phyloP scores from a whole-genome alignment of 1,140 invertebrate species.

The Pseudomyrmex concolor region DNA sequence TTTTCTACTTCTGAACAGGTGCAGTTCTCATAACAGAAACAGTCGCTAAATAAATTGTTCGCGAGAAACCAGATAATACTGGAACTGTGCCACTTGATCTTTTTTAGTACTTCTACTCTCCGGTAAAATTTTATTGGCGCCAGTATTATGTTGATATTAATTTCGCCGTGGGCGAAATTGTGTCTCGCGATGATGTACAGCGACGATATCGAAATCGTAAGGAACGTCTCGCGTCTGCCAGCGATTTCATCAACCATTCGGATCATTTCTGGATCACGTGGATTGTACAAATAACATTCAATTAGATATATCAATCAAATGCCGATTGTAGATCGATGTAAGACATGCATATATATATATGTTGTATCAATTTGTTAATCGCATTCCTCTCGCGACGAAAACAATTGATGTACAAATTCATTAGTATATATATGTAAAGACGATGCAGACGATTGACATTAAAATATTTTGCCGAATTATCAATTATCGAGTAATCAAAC shows the following conservation, averaged over 20 bases:
- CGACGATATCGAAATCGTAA: conserved; percentile 9
- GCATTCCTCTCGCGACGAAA: neutral
- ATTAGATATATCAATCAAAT: conserved; percentile 13
- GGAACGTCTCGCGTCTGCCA: conserved; percentile 45
- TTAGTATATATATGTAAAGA: neutral
- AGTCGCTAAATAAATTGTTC: neutral
- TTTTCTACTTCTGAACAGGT: neutral
- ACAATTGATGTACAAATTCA: neutral
- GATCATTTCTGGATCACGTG: conserved; percentile 42
- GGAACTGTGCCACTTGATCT: neutral
- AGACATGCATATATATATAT: neutral
- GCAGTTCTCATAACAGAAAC: conserved; percentile 1
- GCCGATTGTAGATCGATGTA: conserved; percentile 1
- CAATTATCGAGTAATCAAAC: conserved; percentile 3
- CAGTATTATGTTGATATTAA: conserved; percentile 6
- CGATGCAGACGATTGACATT: neutral
- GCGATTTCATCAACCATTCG: conserved; percentile 41
- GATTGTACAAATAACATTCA: neutral
- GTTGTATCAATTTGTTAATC: conserved; percentile 8
- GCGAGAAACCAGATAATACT: neutral
- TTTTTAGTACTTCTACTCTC: neutral
- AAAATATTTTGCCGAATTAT: conserved; percentile 28
- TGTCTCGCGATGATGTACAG: neutral
- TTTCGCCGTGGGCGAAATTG: conserved; percentile 21
- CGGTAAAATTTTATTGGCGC: conserved; percentile 12